Conservation (phyloP, 2,797 vertebrate genomes). For the Scolopax rusticola region DNA sequence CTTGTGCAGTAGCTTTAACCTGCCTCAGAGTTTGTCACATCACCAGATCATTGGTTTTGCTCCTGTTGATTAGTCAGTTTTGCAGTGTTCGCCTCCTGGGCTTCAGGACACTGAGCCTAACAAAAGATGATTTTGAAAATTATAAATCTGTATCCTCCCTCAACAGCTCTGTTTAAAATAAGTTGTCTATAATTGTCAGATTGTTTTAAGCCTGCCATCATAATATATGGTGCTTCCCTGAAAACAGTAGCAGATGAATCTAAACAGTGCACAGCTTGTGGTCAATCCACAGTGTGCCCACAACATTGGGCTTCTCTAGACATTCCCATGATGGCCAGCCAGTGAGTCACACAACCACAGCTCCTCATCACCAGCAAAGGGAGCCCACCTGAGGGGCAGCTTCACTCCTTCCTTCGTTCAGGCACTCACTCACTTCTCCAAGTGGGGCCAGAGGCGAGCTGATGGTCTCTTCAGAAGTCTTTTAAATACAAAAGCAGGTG, state of each 20-base stretch:
- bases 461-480: background rate
- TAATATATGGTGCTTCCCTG: background rate
- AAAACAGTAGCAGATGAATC: background rate
- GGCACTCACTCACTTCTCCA: background rate
- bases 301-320: background rate
- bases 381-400: slow-evolving; percentile 11
- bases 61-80: background rate
- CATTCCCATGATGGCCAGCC: background rate
- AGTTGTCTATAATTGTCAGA: background rate
- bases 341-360: background rate
- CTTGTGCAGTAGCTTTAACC: background rate
- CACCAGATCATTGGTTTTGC: background rate
- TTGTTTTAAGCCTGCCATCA: background rate
- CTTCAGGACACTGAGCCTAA: background rate
- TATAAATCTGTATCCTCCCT: background rate
- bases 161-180: background rate
- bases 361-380: background rate
- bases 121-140: background rate
- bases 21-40: background rate
- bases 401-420: background rate
- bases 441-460: background rate
- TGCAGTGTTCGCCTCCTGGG: background rate
- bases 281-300: background rate
- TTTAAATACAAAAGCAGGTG: background rate
- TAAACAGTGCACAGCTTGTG: background rate